Evolutionary conservation across 2,888 invertebrate species (phyloP).

Genomic region (Caenorhabditis afra): DNA sequence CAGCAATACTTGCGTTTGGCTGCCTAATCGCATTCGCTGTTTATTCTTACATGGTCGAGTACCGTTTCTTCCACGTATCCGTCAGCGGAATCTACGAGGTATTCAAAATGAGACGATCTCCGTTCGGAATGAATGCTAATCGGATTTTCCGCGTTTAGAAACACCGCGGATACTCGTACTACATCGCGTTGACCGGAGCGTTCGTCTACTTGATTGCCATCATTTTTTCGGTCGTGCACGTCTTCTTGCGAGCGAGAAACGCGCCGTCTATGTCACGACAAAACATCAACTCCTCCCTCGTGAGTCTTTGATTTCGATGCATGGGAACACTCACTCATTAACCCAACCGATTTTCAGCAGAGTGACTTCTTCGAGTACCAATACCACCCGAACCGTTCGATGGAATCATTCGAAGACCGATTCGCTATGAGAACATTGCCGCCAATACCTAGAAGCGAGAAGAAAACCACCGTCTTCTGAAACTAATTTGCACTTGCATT

Average conservation of each 20-base stretch:
- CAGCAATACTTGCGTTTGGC: constrained; percentile 66
- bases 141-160: constrained; percentile 65
- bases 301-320: constrained; percentile 8
- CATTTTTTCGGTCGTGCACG: constrained; percentile 24
- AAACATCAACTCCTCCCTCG: constrained; percentile 55
- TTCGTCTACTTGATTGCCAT: constrained; percentile 63
- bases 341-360: constrained; percentile 38
- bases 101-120: background rate
- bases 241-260: constrained; percentile 32
- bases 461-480: constrained; percentile 53
- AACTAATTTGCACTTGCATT: background rate
- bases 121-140: no score
- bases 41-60: constrained; percentile 78
- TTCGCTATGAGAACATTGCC: constrained; percentile 72
- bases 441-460: constrained; percentile 58
- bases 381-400: constrained; percentile 46
- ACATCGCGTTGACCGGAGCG: constrained; percentile 70
- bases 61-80: constrained; percentile 78
- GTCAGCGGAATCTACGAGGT: constrained; percentile 80
- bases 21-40: constrained; percentile 73
- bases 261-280: constrained; percentile 48
- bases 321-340: constrained; percentile 1
- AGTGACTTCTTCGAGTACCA: constrained; percentile 61
- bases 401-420: constrained; percentile 65
- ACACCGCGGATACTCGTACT: constrained; percentile 78